Percentiles rank a stretch among this genome's conserved stretches.
Conservation (phyloP, 2,888 invertebrate genomes). For the Papilio elwesi region DNA sequence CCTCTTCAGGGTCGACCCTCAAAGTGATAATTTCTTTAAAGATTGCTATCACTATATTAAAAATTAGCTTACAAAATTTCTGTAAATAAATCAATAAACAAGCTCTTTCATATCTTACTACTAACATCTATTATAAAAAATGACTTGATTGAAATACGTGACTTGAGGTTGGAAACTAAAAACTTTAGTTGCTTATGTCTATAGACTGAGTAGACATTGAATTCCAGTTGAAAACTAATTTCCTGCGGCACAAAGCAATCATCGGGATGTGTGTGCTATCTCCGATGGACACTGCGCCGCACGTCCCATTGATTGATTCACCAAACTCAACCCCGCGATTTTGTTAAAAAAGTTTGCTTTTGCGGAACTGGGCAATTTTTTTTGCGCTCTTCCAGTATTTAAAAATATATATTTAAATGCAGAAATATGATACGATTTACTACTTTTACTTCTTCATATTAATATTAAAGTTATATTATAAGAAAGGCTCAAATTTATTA, state of each 20-base stretch:
- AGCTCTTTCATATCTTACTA: not conserved
- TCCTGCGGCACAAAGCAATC: conserved; percentile 79
- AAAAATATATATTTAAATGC: not conserved
- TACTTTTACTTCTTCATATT: too few relatives aligned
- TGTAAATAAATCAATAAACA: too few relatives aligned
- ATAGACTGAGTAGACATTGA: conserved; percentile 32
- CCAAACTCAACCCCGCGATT: not conserved
- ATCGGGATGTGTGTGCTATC: conserved; percentile 59
- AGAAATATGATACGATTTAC: too few relatives aligned
- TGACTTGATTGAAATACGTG: conserved; percentile 8
- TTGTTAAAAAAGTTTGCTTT: too few relatives aligned
- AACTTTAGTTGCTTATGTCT: conserved; percentile 19
- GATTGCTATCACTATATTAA: too few relatives aligned
- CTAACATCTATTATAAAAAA: not conserved
- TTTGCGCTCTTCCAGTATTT: conserved; percentile 1
- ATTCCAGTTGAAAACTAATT: conserved; percentile 75
- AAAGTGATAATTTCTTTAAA: too few relatives aligned
- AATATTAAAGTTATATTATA: too few relatives aligned
- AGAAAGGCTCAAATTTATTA: too few relatives aligned
- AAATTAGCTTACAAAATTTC: too few relatives aligned
- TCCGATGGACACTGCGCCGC: conserved; percentile 57
- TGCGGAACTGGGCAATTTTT: too few relatives aligned
- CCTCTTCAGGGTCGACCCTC: too few relatives aligned
- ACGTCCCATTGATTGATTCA: conserved; percentile 63
- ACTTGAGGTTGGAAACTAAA: not conserved